Evolutionary conservation across 1,140 invertebrate species (phyloP).

Genomic region (Hyles vespertilio): DNA sequence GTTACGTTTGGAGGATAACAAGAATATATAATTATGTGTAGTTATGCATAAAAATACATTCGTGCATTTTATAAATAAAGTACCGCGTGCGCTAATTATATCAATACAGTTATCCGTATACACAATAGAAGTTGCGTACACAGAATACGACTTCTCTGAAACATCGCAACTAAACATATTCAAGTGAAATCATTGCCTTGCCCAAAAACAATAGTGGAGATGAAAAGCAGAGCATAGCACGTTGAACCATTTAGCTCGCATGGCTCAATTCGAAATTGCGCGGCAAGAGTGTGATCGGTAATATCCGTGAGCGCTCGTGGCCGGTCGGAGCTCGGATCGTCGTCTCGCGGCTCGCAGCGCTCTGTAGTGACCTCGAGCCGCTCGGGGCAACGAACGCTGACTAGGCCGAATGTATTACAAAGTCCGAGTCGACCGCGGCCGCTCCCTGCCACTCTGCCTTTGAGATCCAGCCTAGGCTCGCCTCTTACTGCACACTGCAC

Average conservation of each 20-base stretch:
- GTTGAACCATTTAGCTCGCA: not conserved
- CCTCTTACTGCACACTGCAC: slow-evolving; percentile 50
- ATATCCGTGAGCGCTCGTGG: slow-evolving; percentile 34
- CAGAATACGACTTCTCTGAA: no score
- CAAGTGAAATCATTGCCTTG: no score
- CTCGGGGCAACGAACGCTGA: slow-evolving; percentile 68
- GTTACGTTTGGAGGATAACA: no score
- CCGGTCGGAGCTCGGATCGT: slow-evolving; percentile 33
- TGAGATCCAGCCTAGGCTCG: slow-evolving; percentile 64
- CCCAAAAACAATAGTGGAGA: no score
- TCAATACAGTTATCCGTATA: no score
- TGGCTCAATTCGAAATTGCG: slow-evolving; percentile 21
- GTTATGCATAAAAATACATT: no score
- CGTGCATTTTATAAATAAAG: no score
- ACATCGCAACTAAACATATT: no score
- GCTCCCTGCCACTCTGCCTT: slow-evolving; percentile 65
- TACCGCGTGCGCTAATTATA: no score
- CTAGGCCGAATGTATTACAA: slow-evolving; percentile 74
- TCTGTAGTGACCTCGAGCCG: slow-evolving; percentile 54
- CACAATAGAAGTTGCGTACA: no score
- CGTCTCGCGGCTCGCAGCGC: slow-evolving; percentile 29
- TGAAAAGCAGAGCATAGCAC: not conserved
- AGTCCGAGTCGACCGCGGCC: slow-evolving; percentile 64
- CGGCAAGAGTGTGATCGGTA: slow-evolving; percentile 30
- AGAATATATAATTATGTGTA: no score